Evolutionary conservation across 2,888 invertebrate species (phyloP), one percentile per base, ranked within the genome.

Genomic region (Drosophila atroscutellata): DNA sequence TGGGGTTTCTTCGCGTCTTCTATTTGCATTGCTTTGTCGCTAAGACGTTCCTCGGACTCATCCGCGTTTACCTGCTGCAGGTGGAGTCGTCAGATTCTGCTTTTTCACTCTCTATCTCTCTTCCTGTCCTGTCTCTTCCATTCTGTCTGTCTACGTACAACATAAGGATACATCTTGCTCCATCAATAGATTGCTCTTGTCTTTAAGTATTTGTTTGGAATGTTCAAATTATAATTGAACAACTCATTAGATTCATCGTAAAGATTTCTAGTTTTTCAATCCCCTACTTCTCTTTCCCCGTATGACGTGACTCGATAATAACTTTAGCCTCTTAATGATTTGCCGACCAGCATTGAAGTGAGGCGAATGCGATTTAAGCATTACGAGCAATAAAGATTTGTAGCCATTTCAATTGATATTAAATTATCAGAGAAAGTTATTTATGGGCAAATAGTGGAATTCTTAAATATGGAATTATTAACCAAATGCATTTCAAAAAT

Each of bases 41-140:
- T 61, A 64, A 76, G 76, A 79, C 50, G 49, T 68, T 70, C 55
- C 32, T 71, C 57, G 67, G 75, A 60, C 56, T 28, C 68, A 51
- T 30, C 66, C 47, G 26, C 37, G 26, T 64, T 87, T 81, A 87
- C 85, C 84, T 87, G 83, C 61, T 72, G 64, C 83, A 84, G 85
- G 83, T 80, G 85, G 69, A 30, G 57, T 64, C 51, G 56, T 37
- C 39, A 45, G 50, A 45, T 36, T 57, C n/a, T 52, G 7, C 13
- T 45, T 24, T 45, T 45, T 24, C 4, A 50, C 64, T 71, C 72
- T 55, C 57, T 71, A 52, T 61, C 63, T 68, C 67, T 59, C 49
- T 42, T 50, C 64, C 68, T 72, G 65, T 62, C 59, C n/a, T n/a
- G n/a, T n/a, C n/a, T n/a, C n/a, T n/a, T n/a, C n/a, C 24, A 45